These are phyloP conservation scores for Tachina grossa DNA, from an alignment of 2,888 invertebrate species.

Conservation along the genomic window DNA sequence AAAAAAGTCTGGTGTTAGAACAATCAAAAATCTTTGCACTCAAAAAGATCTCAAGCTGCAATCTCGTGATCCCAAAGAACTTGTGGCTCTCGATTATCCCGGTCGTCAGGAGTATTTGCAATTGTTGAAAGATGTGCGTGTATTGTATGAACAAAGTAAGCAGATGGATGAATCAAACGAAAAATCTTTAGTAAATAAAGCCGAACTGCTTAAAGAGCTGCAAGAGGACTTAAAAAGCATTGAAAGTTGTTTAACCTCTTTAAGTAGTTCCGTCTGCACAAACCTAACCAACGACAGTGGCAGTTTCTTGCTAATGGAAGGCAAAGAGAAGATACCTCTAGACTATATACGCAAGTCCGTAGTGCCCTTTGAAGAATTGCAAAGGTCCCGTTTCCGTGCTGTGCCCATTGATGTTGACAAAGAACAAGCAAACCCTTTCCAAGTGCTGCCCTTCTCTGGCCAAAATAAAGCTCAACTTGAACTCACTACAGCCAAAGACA, in stretches of 20 bases:
- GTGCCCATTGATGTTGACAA: slow-evolving; percentile 77
- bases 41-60: slow-evolving; percentile 76
- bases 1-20: slow-evolving; percentile 57
- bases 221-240: slow-evolving; percentile 81
- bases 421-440: slow-evolving; percentile 79
- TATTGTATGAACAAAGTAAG: slow-evolving; percentile 73
- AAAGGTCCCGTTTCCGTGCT: slow-evolving; percentile 78
- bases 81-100: slow-evolving; percentile 76
- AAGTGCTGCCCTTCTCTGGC: slow-evolving; percentile 79
- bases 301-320: slow-evolving; percentile 79
- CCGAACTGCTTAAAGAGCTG: slow-evolving; percentile 75
- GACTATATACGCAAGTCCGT: slow-evolving; percentile 81
- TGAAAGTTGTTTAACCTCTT: slow-evolving; percentile 79
- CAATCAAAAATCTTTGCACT: slow-evolving; percentile 72
- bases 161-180: slow-evolving; percentile 71
- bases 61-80: slow-evolving; percentile 75
- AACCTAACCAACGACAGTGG: slow-evolving; percentile 82
- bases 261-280: slow-evolving; percentile 81
- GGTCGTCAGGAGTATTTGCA: slow-evolving; percentile 78
- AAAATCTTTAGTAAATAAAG: slow-evolving; percentile 75
- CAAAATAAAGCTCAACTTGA: slow-evolving; percentile 79
- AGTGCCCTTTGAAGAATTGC: slow-evolving; percentile 81
- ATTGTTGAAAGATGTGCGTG: slow-evolving; percentile 76
- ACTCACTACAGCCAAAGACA: slow-evolving; percentile 76
- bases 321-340: slow-evolving; percentile 80